Conservation (phyloP, 2,113 vertebrate species). For the Mesembrinibis cayennensis region DNA sequence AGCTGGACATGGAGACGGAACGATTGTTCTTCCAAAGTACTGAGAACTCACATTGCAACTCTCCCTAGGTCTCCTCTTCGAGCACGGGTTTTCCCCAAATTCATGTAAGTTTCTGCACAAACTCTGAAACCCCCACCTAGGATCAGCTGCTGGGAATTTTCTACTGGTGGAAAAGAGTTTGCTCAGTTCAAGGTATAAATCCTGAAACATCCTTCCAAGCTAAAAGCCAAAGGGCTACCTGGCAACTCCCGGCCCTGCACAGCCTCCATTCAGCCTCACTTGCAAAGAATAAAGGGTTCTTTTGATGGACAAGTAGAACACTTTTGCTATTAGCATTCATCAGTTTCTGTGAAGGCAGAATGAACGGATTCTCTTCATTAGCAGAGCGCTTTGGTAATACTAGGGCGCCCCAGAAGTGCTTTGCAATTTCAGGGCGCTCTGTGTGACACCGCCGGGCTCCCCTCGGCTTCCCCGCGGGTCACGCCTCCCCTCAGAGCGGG, state of each 20-base stretch:
- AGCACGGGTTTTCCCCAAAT: fast-evolving
- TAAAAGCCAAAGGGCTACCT: neutral
- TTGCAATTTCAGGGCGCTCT: neutral
- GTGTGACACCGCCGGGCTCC: fast-evolving
- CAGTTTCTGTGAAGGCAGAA: neutral
- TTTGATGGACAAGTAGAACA: neutral
- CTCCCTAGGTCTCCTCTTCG: neutral
- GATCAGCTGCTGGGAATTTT: neutral
- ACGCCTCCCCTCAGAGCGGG: fast-evolving
- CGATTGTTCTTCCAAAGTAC: neutral
- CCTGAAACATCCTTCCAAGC: neutral
- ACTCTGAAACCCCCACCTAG: neutral
- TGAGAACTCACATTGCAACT: neutral
- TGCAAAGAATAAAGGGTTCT: fast-evolving
- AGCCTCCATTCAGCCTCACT: neutral
- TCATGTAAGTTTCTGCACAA: neutral
- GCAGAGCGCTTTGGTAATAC: neutral
- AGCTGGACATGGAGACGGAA: neutral
- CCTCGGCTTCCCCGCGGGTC: fast-evolving
- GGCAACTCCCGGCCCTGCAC: neutral
- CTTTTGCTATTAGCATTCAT: neutral
- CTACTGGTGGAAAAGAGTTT: neutral
- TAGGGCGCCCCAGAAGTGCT: too few relatives aligned
- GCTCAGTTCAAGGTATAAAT: neutral
- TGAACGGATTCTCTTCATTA: neutral